These are phyloP conservation scores for Siniperca scherzeri DNA, from an alignment of 2,797 vertebrate species.

Conservation along the genomic window DNA sequence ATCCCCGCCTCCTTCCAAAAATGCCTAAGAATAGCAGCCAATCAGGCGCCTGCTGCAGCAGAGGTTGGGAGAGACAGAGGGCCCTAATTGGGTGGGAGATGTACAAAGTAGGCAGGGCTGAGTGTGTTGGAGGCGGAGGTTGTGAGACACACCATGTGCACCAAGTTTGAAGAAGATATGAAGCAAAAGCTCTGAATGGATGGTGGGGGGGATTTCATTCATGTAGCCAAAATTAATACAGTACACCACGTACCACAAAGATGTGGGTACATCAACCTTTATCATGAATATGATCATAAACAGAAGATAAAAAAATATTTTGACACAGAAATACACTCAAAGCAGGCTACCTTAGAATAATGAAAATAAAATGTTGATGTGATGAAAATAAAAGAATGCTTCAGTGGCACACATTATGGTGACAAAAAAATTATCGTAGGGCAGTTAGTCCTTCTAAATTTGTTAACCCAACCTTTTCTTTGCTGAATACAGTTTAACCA, in stretches of 20 bases:
- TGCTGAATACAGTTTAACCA: neutral
- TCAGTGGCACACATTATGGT: neutral
- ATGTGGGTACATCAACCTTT: slow-evolving; percentile 36
- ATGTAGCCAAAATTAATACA: slow-evolving; percentile 73
- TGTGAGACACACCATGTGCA: slow-evolving; percentile 80
- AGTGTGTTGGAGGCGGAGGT: slow-evolving; percentile 65
- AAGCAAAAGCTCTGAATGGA: slow-evolving; percentile 74
- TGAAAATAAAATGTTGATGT: neutral
- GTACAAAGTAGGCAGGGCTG: slow-evolving; percentile 54
- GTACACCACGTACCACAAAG: slow-evolving; percentile 59
- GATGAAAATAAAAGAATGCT: neutral
- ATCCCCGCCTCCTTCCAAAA: slow-evolving; percentile 72
- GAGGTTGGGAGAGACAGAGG: slow-evolving; percentile 38
- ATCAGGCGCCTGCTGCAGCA: slow-evolving; percentile 67
- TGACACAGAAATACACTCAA: neutral
- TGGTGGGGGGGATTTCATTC: slow-evolving; percentile 64
- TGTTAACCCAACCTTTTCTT: neutral
- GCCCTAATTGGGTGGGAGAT: slow-evolving; percentile 68
- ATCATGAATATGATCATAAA: slow-evolving; percentile 20
- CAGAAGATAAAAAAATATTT: neutral
- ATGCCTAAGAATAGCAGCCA: slow-evolving; percentile 79
- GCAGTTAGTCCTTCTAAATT: neutral
- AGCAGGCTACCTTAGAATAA: neutral
- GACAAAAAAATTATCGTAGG: neutral
- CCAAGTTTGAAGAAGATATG: slow-evolving; percentile 79